Percentiles rank a stretch among this genome's conserved stretches.
Conservation (phyloP, 2,888 invertebrate genomes). For the Deroplatys truncata region DNA sequence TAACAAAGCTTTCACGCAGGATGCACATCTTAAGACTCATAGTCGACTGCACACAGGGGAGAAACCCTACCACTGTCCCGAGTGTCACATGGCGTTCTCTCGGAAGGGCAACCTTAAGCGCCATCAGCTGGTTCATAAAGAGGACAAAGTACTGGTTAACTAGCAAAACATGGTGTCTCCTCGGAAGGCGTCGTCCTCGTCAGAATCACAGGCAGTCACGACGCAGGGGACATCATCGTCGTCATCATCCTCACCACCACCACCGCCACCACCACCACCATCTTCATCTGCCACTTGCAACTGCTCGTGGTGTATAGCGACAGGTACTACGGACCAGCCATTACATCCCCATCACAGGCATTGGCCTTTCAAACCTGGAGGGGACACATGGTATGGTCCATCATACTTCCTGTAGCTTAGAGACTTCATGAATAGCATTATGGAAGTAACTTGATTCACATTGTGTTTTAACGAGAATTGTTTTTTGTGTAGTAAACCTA, state of each 20-base stretch:
- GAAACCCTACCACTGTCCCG: neutral
- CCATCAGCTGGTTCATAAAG: neutral
- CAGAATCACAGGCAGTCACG: neutral
- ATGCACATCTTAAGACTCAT: constrained; percentile 10
- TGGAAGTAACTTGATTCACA: too few relatives aligned
- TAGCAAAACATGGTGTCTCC: neutral
- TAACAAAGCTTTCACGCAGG: constrained; percentile 11
- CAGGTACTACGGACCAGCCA: neutral
- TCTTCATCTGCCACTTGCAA: neutral
- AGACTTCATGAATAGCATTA: neutral
- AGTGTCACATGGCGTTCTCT: constrained; percentile 1
- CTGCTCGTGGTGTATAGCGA: neutral
- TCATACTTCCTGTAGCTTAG: neutral
- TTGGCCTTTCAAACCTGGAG: neutral
- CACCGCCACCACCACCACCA: too few relatives aligned
- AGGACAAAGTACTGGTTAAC: neutral
- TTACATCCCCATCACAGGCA: neutral
- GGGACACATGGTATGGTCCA: neutral
- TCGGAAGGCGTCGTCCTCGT: neutral
- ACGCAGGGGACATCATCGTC: neutral
- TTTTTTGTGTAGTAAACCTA: neutral
- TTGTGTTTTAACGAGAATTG: too few relatives aligned
- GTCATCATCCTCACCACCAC: too few relatives aligned
- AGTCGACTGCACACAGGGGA: neutral
- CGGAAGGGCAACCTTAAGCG: constrained; percentile 1